Percentiles rank a stretch among this genome's conserved stretches.
Evolutionary conservation across 2,888 invertebrate species (phyloP).

Genomic region (Brachyopa scutellaris): DNA sequence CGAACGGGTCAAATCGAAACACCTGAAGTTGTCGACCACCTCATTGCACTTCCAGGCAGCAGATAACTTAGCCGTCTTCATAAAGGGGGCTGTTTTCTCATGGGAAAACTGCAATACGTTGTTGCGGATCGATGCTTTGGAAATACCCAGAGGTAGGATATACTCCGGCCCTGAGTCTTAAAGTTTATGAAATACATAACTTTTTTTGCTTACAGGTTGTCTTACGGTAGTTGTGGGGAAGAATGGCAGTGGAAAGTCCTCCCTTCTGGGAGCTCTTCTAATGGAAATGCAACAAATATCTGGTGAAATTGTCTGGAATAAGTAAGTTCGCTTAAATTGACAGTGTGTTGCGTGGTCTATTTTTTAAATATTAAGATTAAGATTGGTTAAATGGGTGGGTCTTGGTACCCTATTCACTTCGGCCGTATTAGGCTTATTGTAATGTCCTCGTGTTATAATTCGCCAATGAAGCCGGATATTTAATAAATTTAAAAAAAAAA

Average conservation of each 20-base stretch:
- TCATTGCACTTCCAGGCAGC: conserved; percentile 79
- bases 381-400: too few relatives aligned
- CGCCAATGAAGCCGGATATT: too few relatives aligned
- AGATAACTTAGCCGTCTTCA: conserved; percentile 80
- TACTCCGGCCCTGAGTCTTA: background rate
- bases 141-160: conserved; percentile 82
- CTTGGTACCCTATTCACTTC: too few relatives aligned
- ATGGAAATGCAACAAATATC: conserved; percentile 89
- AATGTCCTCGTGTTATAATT: too few relatives aligned
- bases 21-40: conserved; percentile 55
- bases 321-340: conserved; percentile 81
- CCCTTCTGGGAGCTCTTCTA: conserved; percentile 88
- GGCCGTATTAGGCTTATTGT: too few relatives aligned
- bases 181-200: conserved; percentile 7
- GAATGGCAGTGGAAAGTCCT: conserved; percentile 91
- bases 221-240: conserved; percentile 90
- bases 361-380: too few relatives aligned
- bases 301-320: conserved; percentile 86
- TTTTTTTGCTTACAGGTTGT: conserved; percentile 83
- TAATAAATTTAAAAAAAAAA: too few relatives aligned
- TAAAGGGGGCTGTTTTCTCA: conserved; percentile 78
- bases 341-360: too few relatives aligned
- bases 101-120: conserved; percentile 74
- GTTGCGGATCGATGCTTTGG: conserved; percentile 77
- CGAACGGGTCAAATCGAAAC: conserved; percentile 53